Evolutionary conservation across 2,797 vertebrate species (phyloP).

Genomic region (Cheirogaleus major): DNA sequence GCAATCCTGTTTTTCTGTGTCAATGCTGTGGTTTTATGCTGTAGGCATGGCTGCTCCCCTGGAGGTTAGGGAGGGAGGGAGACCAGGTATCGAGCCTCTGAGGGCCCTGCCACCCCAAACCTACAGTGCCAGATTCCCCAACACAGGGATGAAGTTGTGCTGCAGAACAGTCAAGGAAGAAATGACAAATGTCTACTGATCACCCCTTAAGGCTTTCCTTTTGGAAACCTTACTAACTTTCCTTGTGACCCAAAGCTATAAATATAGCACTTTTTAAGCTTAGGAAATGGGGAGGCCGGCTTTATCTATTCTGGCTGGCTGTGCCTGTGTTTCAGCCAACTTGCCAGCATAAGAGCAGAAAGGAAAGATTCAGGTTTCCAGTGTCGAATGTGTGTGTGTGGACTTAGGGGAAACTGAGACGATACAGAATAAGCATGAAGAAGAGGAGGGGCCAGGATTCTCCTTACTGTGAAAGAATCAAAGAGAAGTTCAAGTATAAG

Average conservation of each 20-base stretch:
- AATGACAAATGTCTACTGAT: background rate
- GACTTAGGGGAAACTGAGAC: background rate
- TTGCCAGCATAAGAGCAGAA: background rate
- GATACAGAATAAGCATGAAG: background rate
- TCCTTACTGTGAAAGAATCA: background rate
- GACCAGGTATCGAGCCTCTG: background rate
- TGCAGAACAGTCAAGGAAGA: background rate
- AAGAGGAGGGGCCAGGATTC: background rate
- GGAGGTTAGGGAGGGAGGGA: background rate
- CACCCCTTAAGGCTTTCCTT: background rate
- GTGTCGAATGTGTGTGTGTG: background rate
- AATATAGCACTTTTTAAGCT: background rate
- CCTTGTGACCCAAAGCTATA: background rate
- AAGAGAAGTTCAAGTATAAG: background rate
- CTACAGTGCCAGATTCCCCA: background rate
- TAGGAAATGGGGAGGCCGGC: background rate
- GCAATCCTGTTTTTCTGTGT: background rate
- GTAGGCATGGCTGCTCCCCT: background rate
- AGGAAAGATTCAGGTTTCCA: background rate
- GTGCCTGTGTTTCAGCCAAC: background rate
- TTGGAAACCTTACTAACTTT: background rate
- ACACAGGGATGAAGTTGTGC: background rate
- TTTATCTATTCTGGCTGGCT: background rate
- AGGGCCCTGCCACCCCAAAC: background rate
- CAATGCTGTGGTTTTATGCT: background rate